These are phyloP conservation scores for Drosophila phalerata DNA, from an alignment of 2,888 invertebrate genomes.

Conservation along the genomic window DNA sequence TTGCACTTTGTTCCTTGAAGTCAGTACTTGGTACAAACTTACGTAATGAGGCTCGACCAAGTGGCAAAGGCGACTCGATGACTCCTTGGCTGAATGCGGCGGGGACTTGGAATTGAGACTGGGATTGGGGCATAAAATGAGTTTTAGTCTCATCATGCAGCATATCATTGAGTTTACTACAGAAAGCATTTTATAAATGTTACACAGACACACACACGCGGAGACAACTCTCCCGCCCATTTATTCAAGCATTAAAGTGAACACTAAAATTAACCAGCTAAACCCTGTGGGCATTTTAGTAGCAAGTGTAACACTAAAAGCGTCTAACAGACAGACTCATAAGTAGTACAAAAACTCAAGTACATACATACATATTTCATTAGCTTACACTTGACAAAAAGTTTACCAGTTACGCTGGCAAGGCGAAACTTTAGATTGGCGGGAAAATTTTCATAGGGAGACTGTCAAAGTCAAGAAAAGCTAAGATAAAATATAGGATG, in stretches of 20 bases:
- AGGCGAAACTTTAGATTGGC: conserved; percentile 10
- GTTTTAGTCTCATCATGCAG: conserved; percentile 62
- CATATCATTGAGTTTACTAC: conserved; percentile 63
- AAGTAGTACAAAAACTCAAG: conserved; percentile 10
- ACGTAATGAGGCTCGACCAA: conserved; percentile 67
- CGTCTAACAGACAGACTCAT: conserved; percentile 41
- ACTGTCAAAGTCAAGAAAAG: conserved; percentile 1
- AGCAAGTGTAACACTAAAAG: conserved; percentile 67
- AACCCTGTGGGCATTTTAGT: conserved; percentile 63
- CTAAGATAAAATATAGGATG: not conserved
- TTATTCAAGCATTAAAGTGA: conserved; percentile 26
- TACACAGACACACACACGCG: conserved; percentile 7
- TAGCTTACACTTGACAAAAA: conserved; percentile 36
- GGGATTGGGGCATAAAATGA: conserved; percentile 56
- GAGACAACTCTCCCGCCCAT: conserved; percentile 9
- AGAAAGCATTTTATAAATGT: conserved; percentile 47
- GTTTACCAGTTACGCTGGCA: not conserved
- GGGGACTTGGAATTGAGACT: conserved; percentile 22
- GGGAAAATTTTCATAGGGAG: not conserved
- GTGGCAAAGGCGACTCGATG: conserved; percentile 49
- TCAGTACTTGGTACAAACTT: conserved; percentile 57
- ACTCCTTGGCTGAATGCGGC: conserved; percentile 25
- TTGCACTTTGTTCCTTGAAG: not conserved
- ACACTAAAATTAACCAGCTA: conserved; percentile 68
- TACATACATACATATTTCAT: conserved; percentile 38